Evolutionary conservation across 1,140 invertebrate genomes (phyloP).

Genomic region (Thaumetopoea pityocampa): DNA sequence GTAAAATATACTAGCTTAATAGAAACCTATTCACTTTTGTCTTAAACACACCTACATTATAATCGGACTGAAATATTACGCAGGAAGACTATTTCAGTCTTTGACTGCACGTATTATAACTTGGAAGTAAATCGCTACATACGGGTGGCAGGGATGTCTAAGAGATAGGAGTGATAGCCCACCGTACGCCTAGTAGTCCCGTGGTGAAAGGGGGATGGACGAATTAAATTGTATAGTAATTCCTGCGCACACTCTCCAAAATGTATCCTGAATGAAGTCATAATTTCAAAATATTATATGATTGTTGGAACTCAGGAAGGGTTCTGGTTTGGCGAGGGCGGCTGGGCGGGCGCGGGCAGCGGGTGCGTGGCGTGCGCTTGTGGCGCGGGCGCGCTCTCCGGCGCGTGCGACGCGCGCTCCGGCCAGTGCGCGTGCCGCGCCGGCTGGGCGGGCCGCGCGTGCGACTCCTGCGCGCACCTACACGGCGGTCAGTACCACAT

Average conservation of each 20-base stretch:
- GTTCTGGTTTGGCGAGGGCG: constrained; percentile 39
- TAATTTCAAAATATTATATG: neutral
- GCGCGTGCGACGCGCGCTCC: constrained; percentile 82
- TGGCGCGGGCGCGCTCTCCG: constrained; percentile 82
- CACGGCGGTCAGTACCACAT: constrained; percentile 47
- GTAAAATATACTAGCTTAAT: too few species aligned
- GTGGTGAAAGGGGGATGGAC: too few species aligned
- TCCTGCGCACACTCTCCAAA: too few species aligned
- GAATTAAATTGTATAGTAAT: too few species aligned
- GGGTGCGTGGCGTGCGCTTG: constrained; percentile 88
- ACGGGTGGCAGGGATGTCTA: too few species aligned
- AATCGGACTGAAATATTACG: too few species aligned
- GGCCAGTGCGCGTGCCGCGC: constrained; percentile 87
- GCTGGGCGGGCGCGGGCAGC: constrained; percentile 35
- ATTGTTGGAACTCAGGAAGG: constrained; percentile 36
- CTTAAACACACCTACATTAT: too few species aligned
- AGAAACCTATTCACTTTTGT: neutral
- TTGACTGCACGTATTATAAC: too few species aligned
- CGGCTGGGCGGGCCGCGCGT: constrained; percentile 89
- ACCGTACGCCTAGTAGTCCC: too few species aligned
- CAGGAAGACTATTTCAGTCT: too few species aligned
- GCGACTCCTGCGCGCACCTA: constrained; percentile 83
- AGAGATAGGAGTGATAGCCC: too few species aligned
- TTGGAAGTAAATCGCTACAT: too few species aligned
- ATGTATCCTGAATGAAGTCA: neutral